Conservation (phyloP, 2,888 invertebrate species). For the Tethea ocularis region DNA sequence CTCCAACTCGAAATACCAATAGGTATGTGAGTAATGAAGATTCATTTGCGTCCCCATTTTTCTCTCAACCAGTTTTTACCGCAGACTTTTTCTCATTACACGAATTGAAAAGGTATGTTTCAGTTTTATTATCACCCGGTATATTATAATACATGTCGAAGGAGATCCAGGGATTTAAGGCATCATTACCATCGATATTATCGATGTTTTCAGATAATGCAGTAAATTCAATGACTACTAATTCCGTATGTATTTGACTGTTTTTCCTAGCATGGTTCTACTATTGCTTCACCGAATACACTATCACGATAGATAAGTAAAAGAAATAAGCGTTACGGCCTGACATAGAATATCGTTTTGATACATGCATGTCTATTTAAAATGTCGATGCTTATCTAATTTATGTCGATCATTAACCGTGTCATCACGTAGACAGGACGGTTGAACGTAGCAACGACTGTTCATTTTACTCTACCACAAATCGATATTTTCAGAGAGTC, state of each 20-base stretch:
- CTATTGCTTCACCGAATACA: slow-evolving; percentile 9
- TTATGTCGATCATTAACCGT: slow-evolving; percentile 27
- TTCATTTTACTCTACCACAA: slow-evolving; percentile 35
- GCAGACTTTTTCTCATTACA: background rate
- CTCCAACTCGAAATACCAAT: slow-evolving; percentile 50
- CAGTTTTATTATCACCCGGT: background rate
- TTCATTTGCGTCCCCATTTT: background rate
- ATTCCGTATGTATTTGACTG: background rate
- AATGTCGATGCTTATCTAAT: slow-evolving; percentile 21
- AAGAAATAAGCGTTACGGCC: slow-evolving; percentile 12
- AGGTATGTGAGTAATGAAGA: slow-evolving; percentile 16
- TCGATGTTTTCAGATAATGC: background rate
- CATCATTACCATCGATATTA: background rate
- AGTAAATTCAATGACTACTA: background rate
- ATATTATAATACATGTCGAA: background rate
- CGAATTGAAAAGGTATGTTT: background rate
- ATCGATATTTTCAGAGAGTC: slow-evolving; percentile 55
- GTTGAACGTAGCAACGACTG: slow-evolving; percentile 30
- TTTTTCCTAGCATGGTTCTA: slow-evolving; percentile 7
- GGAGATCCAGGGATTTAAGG: background rate
- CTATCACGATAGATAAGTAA: background rate
- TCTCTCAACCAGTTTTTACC: background rate
- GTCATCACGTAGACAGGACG: slow-evolving; percentile 23
- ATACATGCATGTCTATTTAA: slow-evolving; percentile 19
- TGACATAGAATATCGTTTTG: slow-evolving; percentile 14